phyloP scores from a whole-genome alignment of 2,113 vertebrate species.

The Uria aalge region DNA sequence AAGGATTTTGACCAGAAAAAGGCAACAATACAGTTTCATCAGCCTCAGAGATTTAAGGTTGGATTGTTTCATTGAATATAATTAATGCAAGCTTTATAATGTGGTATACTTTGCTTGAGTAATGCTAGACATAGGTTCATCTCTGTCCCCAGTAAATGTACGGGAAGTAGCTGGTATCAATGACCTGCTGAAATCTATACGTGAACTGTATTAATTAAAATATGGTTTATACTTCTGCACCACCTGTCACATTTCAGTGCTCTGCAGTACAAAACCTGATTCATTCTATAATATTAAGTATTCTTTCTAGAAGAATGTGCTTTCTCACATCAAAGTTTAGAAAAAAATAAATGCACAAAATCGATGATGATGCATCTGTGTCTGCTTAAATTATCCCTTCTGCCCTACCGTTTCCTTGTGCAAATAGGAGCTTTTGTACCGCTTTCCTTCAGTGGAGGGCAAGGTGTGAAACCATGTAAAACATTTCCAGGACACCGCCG shows the following conservation, averaged over 20 bases:
- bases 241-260: not conserved
- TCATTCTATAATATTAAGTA: not conserved
- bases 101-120: not conserved
- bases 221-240: not conserved
- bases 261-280: not conserved
- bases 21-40: conserved; percentile 91
- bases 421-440: not conserved
- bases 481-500: not conserved
- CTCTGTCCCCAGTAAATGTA: not conserved
- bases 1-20: conserved; percentile 84
- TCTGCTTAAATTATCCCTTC: not conserved
- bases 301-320: not conserved
- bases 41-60: conserved; percentile 94
- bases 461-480: not conserved
- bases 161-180: not conserved
- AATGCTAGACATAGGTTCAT: not conserved
- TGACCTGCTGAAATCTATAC: not conserved
- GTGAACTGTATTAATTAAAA: not conserved
- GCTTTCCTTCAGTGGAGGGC: not conserved
- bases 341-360: not conserved
- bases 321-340: not conserved
- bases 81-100: not conserved
- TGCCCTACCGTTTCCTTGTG: not conserved
- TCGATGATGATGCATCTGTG: not conserved
- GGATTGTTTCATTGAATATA: not conserved